phyloP scores from a whole-genome alignment of 2,888 invertebrate species.

The Monoplex corrugatus region DNA sequence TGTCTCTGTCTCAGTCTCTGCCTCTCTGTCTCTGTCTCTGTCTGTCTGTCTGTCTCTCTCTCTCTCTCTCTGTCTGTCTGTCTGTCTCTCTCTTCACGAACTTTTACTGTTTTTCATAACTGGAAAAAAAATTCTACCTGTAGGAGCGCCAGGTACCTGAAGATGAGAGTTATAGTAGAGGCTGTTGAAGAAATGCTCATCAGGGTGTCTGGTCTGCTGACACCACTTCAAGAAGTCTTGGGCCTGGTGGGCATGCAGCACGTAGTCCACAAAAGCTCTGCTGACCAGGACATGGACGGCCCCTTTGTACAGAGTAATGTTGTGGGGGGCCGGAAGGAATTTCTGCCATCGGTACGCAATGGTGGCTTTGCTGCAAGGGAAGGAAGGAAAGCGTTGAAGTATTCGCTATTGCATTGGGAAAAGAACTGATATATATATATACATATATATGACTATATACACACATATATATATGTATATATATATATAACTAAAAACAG shows the following conservation, averaged over 20 bases:
- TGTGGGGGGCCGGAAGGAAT: not conserved
- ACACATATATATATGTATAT: too few species aligned
- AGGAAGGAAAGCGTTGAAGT: too few species aligned
- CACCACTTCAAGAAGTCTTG: slow-evolving; percentile 68
- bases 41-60: too few species aligned
- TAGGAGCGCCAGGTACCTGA: slow-evolving; percentile 67
- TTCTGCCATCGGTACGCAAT: slow-evolving; percentile 4
- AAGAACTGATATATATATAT: too few species aligned
- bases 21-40: too few species aligned
- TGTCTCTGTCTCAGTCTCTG: too few species aligned
- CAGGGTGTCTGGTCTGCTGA: slow-evolving; percentile 63
- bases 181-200: slow-evolving; percentile 72
- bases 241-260: slow-evolving; percentile 60
- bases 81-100: too few species aligned
- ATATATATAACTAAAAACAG: too few species aligned
- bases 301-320: slow-evolving; percentile 60
- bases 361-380: not conserved
- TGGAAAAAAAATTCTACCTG: slow-evolving; percentile 54
- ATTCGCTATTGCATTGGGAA: too few species aligned
- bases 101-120: too few species aligned
- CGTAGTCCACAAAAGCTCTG: slow-evolving; percentile 67
- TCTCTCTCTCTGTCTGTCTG: too few species aligned
- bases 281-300: slow-evolving; percentile 67
- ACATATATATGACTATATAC: too few species aligned
- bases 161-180: slow-evolving; percentile 70